These are phyloP conservation scores for Microdon myrmicae DNA, from an alignment of 2,888 invertebrate genomes.

Conservation along the genomic window DNA sequence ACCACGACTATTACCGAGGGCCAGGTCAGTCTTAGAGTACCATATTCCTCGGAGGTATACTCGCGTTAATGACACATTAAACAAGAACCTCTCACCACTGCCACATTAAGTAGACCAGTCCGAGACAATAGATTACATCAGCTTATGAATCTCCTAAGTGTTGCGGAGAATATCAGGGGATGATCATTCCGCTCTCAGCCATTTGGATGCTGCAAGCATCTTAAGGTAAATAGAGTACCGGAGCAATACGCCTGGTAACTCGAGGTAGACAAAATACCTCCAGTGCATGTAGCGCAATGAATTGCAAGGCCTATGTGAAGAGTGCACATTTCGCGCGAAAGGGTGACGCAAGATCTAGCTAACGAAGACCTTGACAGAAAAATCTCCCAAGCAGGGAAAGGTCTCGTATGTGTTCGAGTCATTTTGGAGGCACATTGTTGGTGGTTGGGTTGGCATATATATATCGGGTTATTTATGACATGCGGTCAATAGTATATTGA, in stretches of 20 bases:
- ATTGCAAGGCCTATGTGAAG: too few species aligned
- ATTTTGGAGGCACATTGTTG: too few species aligned
- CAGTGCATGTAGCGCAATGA: constrained; percentile 34
- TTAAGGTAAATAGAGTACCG: constrained; percentile 5
- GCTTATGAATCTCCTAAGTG: constrained; percentile 2
- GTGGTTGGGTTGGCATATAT: too few species aligned
- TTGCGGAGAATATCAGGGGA: too few species aligned
- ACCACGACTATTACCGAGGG: too few species aligned
- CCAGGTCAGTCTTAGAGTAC: too few species aligned
- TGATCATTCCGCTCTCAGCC: constrained; percentile 29
- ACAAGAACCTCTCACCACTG: constrained; percentile 27
- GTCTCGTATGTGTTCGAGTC: too few species aligned
- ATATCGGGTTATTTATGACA: too few species aligned
- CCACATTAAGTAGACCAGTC: constrained; percentile 33
- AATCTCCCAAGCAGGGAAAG: too few species aligned
- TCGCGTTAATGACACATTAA: constrained; percentile 48
- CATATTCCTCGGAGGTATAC: constrained; percentile 8
- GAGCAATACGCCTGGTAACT: neutral
- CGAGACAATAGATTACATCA: constrained; percentile 26
- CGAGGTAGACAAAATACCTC: constrained; percentile 30
- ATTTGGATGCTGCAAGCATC: too few species aligned
- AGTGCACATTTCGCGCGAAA: too few species aligned
- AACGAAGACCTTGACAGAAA: constrained; percentile 24
- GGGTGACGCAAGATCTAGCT: constrained; percentile 24
- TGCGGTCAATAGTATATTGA: too few species aligned